Evolutionary conservation across 1,140 invertebrate species (phyloP).

Genomic region (Saxidomus purpurata): DNA sequence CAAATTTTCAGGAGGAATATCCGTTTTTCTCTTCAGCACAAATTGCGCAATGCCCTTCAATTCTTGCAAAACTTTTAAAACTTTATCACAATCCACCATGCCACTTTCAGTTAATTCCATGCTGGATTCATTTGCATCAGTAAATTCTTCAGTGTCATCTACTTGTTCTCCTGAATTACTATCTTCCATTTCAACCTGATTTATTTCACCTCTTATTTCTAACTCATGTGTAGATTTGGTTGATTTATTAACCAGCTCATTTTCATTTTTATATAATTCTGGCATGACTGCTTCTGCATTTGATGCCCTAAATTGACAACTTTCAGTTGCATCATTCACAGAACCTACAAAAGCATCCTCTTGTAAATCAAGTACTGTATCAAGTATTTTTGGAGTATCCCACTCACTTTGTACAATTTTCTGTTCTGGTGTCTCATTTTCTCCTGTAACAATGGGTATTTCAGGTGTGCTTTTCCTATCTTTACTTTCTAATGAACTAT

Average conservation of each 20-base stretch:
- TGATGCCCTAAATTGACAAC: neutral
- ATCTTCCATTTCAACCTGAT: conserved; percentile 10
- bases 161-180: neutral
- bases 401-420: neutral
- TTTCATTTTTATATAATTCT: neutral
- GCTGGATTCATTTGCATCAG: neutral
- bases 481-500: neutral
- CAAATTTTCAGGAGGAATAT: conserved; percentile 11
- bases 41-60: conserved; percentile 40
- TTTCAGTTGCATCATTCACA: neutral
- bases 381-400: neutral
- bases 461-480: neutral
- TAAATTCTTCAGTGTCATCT: neutral
- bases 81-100: conserved; percentile 48
- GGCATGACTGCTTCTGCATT: neutral
- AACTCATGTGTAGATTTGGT: neutral
- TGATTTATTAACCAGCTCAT: neutral
- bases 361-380: neutral
- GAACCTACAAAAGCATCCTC: no score
- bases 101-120: neutral
- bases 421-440: neutral
- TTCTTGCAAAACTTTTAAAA: conserved; percentile 23
- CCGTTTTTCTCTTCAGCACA: conserved; percentile 46
- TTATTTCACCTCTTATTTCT: neutral
- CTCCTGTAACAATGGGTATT: neutral